phyloP scores from a whole-genome alignment of 2,797 vertebrate species.

The Cossypha dichroa region DNA sequence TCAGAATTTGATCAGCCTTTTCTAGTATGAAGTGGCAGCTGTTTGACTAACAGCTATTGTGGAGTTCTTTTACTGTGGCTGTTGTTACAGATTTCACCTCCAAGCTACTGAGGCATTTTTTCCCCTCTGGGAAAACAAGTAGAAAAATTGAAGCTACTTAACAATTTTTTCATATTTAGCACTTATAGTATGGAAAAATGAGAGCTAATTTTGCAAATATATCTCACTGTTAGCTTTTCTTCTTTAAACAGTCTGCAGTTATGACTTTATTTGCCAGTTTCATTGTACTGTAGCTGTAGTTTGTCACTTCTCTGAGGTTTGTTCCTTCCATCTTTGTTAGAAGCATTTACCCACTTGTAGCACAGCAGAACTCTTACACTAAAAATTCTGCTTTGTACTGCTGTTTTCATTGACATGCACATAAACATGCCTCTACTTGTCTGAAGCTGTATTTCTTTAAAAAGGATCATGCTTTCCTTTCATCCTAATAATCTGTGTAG shows the following conservation, averaged over 20 bases:
- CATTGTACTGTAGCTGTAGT: background rate
- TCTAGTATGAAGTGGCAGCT: constrained; percentile 49
- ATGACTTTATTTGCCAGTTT: background rate
- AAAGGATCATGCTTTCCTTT: background rate
- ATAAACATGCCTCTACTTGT: background rate
- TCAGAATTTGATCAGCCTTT: constrained; percentile 62
- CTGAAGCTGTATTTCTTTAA: background rate
- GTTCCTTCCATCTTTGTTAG: background rate
- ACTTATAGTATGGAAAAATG: background rate
- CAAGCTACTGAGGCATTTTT: background rate
- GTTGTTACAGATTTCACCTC: constrained; percentile 24
- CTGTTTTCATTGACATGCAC: background rate
- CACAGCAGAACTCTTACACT: background rate
- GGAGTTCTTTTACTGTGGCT: background rate
- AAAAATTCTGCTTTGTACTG: background rate
- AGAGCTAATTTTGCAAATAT: background rate
- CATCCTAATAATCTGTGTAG: background rate
- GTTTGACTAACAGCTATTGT: constrained; percentile 43
- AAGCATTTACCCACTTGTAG: background rate
- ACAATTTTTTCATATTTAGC: background rate
- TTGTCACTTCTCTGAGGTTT: background rate
- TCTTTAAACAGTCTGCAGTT: background rate
- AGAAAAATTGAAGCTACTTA: background rate
- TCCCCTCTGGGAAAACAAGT: background rate
- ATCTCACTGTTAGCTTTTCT: background rate